Base-by-base conservation (phyloP, 2,113 vertebrate genomes). In the Psilopogon haemacephalus region DNA sequence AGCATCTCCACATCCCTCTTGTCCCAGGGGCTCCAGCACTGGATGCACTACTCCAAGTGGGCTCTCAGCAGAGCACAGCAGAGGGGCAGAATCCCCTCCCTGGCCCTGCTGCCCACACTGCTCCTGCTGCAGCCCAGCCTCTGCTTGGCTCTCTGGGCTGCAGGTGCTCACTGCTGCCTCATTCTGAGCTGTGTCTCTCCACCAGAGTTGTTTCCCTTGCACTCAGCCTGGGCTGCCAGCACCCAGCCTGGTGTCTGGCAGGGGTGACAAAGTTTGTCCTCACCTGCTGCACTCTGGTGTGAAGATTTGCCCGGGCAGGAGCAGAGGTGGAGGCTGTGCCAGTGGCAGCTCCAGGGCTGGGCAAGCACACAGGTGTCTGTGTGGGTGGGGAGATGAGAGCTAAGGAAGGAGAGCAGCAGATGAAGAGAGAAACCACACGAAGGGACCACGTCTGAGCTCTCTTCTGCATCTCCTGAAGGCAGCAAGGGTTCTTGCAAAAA, bases 391-490 rank as follows among this genome's bases (percentile, higher is more conserved):
- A 94, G 84, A 40, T 74, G 52, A 48, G 76, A 92, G 46, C 59
- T 85, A 68, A 95, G 84, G 68, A 75, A 88, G 85, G 90, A 95
- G 89, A 95, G 48, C 21, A 94, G 46, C 42, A n/a, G 95, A 92
- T 81, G 84, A 90, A 84, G 58, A 94, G 64, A 86, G 74, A 95
- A 95, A 92, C 80, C 83, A 86, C 93, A 94, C 90, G 95, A 96
- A 95, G 73, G 54, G 72, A 78, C 59, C 70, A 24, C 56, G 46
- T 73, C 82, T 95, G 85, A 91, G 94, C 89, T 97, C 92, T 91
- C 62, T 72, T 88, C 78, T 77, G 71, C 77, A 97, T 93, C 72
- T 32, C 68, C 88, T n/a, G 77, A 58, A 88, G 63, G 40, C 46
- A 60, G 54, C 12, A 17, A 86, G 58, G 91, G n/a, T 68, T n/a